These are phyloP conservation scores for human (Homo sapiens) DNA, from an alignment of 2,113 vertebrate genomes.

Conservation along the genomic window GRCh38 chr16:86931501-86932000, in stretches of 20 bases:
- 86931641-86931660: background rate
- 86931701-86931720: fast-evolving
- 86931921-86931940: background rate
- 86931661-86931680: fast-evolving
- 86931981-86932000: background rate
- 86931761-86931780: background rate
- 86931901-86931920: background rate
- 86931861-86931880: too few species aligned
- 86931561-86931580: constrained; percentile 71
- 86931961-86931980: background rate
- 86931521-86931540: constrained; percentile 76
- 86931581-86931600: constrained; percentile 70
- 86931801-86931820: background rate
- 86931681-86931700: background rate
- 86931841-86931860: background rate
- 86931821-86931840: fast-evolving
- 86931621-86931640: constrained; percentile 59
- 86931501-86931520: constrained; percentile 80
- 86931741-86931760: background rate
- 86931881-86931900: background rate
- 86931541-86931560: constrained; percentile 82
- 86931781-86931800: fast-evolving
- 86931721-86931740: background rate
- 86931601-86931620: constrained; percentile 72
- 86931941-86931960: background rate